Conservation (phyloP, 2,797 vertebrate genomes). For the Manis pentadactyla region DNA sequence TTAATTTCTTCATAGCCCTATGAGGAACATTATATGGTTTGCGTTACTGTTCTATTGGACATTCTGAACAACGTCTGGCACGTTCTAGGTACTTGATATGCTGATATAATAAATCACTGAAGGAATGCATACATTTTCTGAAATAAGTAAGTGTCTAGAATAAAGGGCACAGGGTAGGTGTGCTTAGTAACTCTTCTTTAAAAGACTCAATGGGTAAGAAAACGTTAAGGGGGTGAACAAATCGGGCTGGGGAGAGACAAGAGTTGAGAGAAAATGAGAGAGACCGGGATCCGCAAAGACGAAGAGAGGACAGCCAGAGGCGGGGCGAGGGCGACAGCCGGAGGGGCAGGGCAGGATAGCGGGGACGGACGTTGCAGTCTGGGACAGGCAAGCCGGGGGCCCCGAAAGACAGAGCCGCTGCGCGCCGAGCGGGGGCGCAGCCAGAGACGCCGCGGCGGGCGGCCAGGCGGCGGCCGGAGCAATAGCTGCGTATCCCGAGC, state of each 20-base stretch:
- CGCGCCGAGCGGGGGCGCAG: not conserved
- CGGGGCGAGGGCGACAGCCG: rapidly evolving
- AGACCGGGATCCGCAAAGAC: not conserved
- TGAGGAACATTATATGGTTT: not conserved
- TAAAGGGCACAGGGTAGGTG: not conserved
- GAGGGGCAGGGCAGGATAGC: not conserved
- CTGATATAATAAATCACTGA: not conserved
- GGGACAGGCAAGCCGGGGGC: rapidly evolving
- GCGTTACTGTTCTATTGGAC: not conserved
- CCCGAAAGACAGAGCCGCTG: conserved; percentile 47
- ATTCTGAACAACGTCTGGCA: not conserved
- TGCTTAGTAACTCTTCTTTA: too few species aligned
- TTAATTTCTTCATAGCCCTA: not conserved
- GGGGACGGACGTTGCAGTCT: not conserved
- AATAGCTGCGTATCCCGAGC: not conserved
- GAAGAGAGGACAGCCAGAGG: too few species aligned
- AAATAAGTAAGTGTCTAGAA: not conserved
- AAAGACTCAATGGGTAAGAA: not conserved
- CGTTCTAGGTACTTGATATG: not conserved
- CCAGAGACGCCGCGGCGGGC: too few species aligned
- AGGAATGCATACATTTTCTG: not conserved
- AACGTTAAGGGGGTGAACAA: not conserved
- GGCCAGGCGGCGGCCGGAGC: too few species aligned
- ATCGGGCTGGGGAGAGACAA: not conserved
- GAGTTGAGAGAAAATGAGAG: not conserved